Evolutionary conservation across 2,888 invertebrate genomes (phyloP).

Genomic region (Drosophila affinis): DNA sequence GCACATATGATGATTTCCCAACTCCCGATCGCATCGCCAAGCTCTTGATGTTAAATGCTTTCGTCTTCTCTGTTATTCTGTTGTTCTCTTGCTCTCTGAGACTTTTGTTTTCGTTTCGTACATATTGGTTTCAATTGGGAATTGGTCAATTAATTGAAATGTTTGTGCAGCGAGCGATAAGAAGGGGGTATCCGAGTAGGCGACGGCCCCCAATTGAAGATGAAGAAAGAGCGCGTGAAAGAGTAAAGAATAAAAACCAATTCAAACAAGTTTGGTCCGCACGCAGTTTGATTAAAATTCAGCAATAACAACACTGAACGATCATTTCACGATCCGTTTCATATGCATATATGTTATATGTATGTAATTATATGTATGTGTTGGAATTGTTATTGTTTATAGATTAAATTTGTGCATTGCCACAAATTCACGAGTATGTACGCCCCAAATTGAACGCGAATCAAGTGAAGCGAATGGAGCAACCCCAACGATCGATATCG

Average conservation of each 20-base stretch:
- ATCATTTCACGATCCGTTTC: not conserved
- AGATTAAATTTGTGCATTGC: constrained; percentile 17
- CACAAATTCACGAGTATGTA: not conserved
- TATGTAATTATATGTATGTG: constrained; percentile 6
- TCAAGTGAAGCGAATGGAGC: not conserved
- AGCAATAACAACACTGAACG: constrained; percentile 18
- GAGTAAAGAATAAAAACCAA: constrained; percentile 60
- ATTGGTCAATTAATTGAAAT: constrained; percentile 69
- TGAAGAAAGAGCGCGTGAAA: constrained; percentile 22
- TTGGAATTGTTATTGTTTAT: constrained; percentile 8
- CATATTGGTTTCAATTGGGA: constrained; percentile 66
- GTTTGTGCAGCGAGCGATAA: constrained; percentile 53
- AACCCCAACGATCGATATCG: not conserved
- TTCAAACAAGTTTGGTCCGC: constrained; percentile 63
- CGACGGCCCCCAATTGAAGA: constrained; percentile 37
- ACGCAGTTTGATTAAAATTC: constrained; percentile 43
- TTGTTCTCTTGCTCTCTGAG: not conserved
- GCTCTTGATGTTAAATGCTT: not conserved
- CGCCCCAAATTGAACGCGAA: constrained; percentile 32
- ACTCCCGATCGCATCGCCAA: not conserved
- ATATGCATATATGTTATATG: too few relatives aligned
- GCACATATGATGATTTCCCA: not conserved
- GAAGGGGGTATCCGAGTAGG: not conserved
- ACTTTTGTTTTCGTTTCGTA: constrained; percentile 54
- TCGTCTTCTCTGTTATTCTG: constrained; percentile 11